These are phyloP conservation scores for Oreotragus oreotragus DNA, from an alignment of 2,113 vertebrate species.

Conservation along the genomic window DNA sequence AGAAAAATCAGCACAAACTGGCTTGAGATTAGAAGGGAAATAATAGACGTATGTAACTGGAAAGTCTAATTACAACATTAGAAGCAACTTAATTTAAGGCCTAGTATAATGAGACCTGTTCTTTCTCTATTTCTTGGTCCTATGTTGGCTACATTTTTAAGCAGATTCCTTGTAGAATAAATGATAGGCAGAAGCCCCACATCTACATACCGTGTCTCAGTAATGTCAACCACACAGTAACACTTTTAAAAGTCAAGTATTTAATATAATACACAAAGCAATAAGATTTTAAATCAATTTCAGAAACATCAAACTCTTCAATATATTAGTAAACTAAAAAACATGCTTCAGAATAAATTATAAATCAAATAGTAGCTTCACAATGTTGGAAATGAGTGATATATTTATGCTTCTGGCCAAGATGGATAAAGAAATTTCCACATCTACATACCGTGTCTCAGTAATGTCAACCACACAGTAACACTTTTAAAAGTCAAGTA, in stretches of 20 bases:
- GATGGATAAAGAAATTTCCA: not conserved
- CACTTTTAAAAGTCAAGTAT: not conserved
- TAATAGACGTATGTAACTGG: not conserved
- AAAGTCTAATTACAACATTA: not conserved
- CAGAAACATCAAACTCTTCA: not conserved
- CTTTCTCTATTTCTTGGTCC: not conserved
- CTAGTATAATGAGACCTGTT: not conserved
- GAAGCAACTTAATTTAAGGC: not conserved
- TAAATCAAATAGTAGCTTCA: not conserved
- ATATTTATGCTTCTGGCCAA: not conserved
- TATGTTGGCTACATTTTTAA: not conserved
- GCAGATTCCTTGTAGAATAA: not conserved
- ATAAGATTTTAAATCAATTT: not conserved
- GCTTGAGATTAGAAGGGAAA: not conserved
- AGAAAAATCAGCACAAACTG: not conserved
- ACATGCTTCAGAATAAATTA: not conserved
- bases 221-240: not conserved
- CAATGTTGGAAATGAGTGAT: not conserved
- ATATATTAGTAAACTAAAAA: not conserved
- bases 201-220: not conserved
- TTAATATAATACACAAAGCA: not conserved
- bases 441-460: not conserved
- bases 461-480: not conserved
- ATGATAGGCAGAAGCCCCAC: not conserved
- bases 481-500: not conserved